A percentile compares a stretch with the other conserved stretches of the same genome.
These are phyloP conservation scores for Hyla sarda DNA, from an alignment of 2,113 vertebrate genomes.

Conservation along the genomic window DNA sequence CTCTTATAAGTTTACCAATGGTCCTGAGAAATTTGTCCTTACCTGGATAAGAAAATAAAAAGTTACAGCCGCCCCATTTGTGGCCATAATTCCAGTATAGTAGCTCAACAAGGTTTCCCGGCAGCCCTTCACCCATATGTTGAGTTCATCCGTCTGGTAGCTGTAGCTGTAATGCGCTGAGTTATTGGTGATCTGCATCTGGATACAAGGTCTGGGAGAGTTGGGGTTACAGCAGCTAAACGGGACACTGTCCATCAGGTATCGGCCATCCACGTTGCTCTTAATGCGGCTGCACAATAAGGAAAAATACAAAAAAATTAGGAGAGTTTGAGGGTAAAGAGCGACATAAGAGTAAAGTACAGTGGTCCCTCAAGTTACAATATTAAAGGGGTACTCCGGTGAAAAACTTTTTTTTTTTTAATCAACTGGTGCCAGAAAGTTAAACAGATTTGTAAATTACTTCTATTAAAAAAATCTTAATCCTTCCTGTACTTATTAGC, in stretches of 20 bases:
- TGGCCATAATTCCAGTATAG: conserved; percentile 80
- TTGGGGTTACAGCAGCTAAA: conserved; percentile 84
- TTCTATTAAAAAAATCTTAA: too few relatives aligned
- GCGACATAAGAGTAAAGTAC: too few relatives aligned
- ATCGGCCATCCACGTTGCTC: conserved; percentile 81
- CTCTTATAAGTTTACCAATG: too few relatives aligned
- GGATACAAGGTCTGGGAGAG: conserved; percentile 81
- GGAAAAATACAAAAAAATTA: not conserved
- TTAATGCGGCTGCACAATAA: conserved; percentile 70
- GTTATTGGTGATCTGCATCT: conserved; percentile 77
- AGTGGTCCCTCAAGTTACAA: too few relatives aligned
- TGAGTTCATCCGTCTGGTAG: conserved; percentile 78
- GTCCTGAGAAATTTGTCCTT: not conserved
- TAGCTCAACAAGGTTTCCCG: conserved; percentile 77
- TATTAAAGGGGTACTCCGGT: too few relatives aligned
- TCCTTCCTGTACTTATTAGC: too few relatives aligned
- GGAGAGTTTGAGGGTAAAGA: not conserved
- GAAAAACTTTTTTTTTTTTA: too few relatives aligned
- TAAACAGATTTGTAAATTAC: too few relatives aligned
- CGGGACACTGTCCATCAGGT: conserved; percentile 79
- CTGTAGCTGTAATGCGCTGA: conserved; percentile 79
- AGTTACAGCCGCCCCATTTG: conserved; percentile 75
- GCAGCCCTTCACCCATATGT: conserved; percentile 76
- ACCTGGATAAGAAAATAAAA: conserved; percentile 79
- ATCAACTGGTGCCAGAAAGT: too few relatives aligned